Percentiles rank a stretch among this genome's conserved stretches.
phyloP scores from a whole-genome alignment of 2,797 vertebrate genomes.

The Sebastes reedi region DNA sequence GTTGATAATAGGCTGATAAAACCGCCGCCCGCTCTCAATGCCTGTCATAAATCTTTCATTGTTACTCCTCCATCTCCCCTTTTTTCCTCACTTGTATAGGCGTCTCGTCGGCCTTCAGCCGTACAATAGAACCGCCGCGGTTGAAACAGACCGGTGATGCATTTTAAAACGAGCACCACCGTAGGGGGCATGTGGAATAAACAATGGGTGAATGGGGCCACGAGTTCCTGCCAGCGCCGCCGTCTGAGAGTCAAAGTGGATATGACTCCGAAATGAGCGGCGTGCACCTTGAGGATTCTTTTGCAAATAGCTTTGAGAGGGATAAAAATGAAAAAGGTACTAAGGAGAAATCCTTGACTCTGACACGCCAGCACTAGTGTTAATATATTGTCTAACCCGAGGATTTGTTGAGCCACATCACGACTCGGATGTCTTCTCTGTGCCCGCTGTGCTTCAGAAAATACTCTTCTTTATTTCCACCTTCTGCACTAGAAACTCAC shows the following conservation, averaged over 20 bases:
- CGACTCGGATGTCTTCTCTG: slow-evolving; percentile 8
- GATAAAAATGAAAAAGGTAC: slow-evolving; percentile 30
- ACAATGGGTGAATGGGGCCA: slow-evolving; percentile 17
- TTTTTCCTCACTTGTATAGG: slow-evolving; percentile 19
- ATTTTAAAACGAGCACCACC: slow-evolving; percentile 49
- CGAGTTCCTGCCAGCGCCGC: not conserved
- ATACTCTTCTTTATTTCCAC: slow-evolving; percentile 35
- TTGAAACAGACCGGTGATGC: slow-evolving; percentile 30
- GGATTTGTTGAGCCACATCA: slow-evolving; percentile 15
- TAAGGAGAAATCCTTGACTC: slow-evolving; percentile 34
- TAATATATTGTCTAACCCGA: slow-evolving; percentile 34
- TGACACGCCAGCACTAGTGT: slow-evolving; percentile 25
- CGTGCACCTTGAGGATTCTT: slow-evolving; percentile 8
- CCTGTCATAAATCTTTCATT: slow-evolving; percentile 80
- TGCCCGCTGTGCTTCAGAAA: slow-evolving; percentile 5
- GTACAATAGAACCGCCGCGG: slow-evolving; percentile 7
- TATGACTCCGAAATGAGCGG: slow-evolving; percentile 32
- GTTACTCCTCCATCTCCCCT: slow-evolving; percentile 63
- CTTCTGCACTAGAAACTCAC: slow-evolving; percentile 6
- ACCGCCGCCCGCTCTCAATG: slow-evolving; percentile 61
- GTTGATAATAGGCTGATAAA: slow-evolving; percentile 79
- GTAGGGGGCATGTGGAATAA: slow-evolving; percentile 12
- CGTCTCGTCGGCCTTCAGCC: slow-evolving; percentile 44
- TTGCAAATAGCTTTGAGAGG: slow-evolving; percentile 39
- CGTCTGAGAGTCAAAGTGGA: slow-evolving; percentile 39